Conservation (phyloP, 2,888 invertebrate species). For the Athalia circularis region DNA sequence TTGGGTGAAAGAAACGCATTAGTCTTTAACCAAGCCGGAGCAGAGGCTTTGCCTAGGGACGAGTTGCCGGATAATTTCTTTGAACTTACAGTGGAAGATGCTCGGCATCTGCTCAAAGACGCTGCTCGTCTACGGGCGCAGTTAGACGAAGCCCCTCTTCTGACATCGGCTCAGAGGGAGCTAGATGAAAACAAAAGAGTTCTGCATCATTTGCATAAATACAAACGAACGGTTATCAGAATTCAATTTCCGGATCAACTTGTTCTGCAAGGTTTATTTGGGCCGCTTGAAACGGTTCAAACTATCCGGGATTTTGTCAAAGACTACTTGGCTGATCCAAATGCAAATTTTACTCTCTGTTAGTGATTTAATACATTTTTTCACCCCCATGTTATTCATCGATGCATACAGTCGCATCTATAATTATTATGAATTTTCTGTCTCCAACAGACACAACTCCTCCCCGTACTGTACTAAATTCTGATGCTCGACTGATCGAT, state of each 20-base stretch:
- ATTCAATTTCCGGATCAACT: conserved; percentile 91
- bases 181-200: conserved; percentile 78
- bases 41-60: conserved; percentile 77
- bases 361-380: conserved; percentile 45
- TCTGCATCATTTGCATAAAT: conserved; percentile 79
- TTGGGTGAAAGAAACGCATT: conserved; percentile 85
- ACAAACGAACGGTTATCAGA: conserved; percentile 87
- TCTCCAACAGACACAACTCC: conserved; percentile 85
- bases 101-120: conserved; percentile 84
- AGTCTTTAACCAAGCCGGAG: conserved; percentile 80
- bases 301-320: conserved; percentile 85
- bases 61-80: conserved; percentile 92
- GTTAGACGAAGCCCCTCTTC: conserved; percentile 84
- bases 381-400: conserved; percentile 44
- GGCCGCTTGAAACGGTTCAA: conserved; percentile 84
- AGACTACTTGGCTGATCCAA: conserved; percentile 81
- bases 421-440: conserved; percentile 30
- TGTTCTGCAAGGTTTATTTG: conserved; percentile 91
- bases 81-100: conserved; percentile 89
- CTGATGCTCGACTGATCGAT: conserved; percentile 81
- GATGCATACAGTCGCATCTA: not conserved
- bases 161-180: conserved; percentile 80
- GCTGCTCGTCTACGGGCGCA: conserved; percentile 80
- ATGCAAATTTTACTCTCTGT: conserved; percentile 87
- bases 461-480: conserved; percentile 83